phyloP scores from a whole-genome alignment of 2,797 vertebrate species.

The Pangasius krempfi region DNA sequence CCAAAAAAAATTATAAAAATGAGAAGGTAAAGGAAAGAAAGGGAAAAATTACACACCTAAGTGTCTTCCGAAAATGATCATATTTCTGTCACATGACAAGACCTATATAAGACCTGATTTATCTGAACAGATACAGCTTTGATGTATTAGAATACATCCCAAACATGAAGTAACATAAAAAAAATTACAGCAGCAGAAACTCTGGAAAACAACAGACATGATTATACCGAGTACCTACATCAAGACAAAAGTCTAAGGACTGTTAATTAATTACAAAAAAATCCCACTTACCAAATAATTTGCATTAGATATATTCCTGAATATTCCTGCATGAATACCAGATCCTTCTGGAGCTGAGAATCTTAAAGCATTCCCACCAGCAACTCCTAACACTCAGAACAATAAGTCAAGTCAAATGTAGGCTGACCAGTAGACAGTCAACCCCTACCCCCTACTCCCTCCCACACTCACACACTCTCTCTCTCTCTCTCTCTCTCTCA shows the following conservation, averaged over 20 bases:
- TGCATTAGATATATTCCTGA: not conserved
- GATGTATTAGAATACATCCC: not conserved
- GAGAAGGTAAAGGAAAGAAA: not conserved
- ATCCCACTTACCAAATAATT: not conserved
- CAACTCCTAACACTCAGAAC: conserved; percentile 2
- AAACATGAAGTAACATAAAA: not conserved
- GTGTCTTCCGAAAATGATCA: not conserved
- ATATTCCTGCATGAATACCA: conserved; percentile 14
- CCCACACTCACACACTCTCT: not conserved
- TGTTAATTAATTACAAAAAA: conserved; percentile 12
- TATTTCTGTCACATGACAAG: not conserved
- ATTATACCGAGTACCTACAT: not conserved
- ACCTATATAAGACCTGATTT: not conserved
- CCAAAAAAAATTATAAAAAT: not conserved
- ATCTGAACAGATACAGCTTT: not conserved
- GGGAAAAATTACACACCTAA: not conserved
- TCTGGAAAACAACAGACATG: not conserved
- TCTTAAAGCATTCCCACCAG: conserved; percentile 21
- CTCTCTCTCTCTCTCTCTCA: not conserved
- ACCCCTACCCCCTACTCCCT: conserved; percentile 5
- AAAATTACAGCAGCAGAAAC: not conserved
- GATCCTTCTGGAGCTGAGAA: conserved; percentile 8
- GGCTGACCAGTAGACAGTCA: conserved; percentile 29
- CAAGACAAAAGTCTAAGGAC: not conserved
- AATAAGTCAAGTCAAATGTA: conserved; percentile 28